phyloP scores from a whole-genome alignment of 2,888 invertebrate genomes.

The Perdita meconis region DNA sequence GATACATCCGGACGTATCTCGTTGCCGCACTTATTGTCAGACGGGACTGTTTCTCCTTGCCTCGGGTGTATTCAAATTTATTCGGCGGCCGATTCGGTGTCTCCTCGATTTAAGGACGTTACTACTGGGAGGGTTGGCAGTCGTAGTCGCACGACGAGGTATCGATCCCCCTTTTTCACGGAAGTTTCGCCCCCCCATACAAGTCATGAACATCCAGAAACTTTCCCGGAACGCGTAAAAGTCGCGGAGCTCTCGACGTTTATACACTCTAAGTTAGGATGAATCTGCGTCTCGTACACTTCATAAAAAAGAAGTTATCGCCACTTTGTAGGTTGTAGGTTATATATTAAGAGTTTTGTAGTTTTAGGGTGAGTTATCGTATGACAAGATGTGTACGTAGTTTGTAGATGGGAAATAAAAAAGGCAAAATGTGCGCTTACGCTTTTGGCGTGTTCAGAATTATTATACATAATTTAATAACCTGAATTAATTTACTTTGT shows the following conservation, averaged over 20 bases:
- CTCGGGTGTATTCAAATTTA: background rate
- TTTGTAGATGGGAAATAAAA: no score
- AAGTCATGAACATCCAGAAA: conserved; percentile 1
- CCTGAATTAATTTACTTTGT: no score
- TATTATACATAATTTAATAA: no score
- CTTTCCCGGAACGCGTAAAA: conserved; percentile 21
- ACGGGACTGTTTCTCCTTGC: background rate
- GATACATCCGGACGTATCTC: background rate
- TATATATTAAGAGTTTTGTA: no score
- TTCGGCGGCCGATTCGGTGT: conserved; percentile 4
- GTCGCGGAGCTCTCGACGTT: conserved; percentile 7
- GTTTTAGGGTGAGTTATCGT: no score
- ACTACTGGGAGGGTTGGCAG: conserved; percentile 18
- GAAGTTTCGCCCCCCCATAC: conserved; percentile 7
- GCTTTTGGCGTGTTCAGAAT: no score
- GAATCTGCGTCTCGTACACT: background rate
- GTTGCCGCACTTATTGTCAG: background rate
- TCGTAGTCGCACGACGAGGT: conserved; percentile 2
- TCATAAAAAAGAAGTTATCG: background rate
- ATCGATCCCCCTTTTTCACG: conserved; percentile 19
- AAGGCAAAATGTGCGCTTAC: no score
- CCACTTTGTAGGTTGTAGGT: no score
- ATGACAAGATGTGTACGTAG: no score
- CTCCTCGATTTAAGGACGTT: conserved; percentile 20
- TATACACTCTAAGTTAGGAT: background rate